Base-by-base conservation (phyloP, 2,113 vertebrate species). In the Ophthalmolycus amberensis region DNA sequence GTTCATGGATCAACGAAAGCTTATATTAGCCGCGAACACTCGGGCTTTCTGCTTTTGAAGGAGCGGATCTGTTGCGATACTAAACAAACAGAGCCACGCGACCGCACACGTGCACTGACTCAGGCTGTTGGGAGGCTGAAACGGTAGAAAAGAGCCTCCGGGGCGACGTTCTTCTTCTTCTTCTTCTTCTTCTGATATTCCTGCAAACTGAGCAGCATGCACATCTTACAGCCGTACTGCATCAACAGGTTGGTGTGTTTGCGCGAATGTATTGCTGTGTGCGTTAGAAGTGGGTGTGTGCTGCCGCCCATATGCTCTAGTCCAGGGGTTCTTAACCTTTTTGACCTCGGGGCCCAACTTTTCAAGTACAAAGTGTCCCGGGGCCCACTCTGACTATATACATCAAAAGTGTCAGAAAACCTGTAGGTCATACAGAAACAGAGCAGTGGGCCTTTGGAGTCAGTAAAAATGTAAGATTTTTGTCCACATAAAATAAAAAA, bases 171-270 rank as follows among this genome's bases (percentile, higher is more conserved):
- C 56, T 58, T 27, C 16, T 3, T 18, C 75, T 38, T 44, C 15
- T 11, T 32, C 69, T 11, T 69, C 62, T 4, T 12, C 77, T 40
- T 46, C 69, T 73, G 71, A 34, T 37, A 59, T 2, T 69, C 46
- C 77, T 75, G 73, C 42, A 71, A 27, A 72, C 46, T 58, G 59
- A 77, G 59, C 89, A 89, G 27, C 88, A 95, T 94, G 93, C 93
- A 94, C 88, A 92, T 95, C 75, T 60, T 94, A 56, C 94, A 94
- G 82, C 90, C 92, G 0, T 93, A 91, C 79, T 94, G 92, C 92
- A 93, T 95, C 89, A 94, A 94, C 93, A 95, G 94, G 94, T 95
- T 8, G 38, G 93, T 89, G 71, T 83, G 66, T 56, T n/a, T 67
- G 46, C n/a, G 6, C 11, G 29, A 11, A 20, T 38, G 4, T 77